Conservation (phyloP, 2,113 vertebrate species). For the Trichechus manatus region DNA sequence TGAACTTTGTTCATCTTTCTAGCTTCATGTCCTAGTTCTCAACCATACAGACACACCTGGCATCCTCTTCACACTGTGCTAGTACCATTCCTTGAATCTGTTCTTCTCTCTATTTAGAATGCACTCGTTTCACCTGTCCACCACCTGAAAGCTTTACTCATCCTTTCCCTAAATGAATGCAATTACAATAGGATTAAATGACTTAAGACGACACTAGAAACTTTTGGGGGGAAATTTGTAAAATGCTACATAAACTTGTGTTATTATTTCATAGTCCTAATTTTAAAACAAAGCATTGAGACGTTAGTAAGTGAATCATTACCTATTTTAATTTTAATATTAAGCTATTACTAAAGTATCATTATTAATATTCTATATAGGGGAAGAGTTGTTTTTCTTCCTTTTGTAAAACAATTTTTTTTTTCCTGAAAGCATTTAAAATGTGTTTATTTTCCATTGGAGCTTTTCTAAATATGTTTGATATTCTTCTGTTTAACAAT, state of each 20-base stretch:
- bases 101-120: neutral
- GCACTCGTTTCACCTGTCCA: neutral
- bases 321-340: conserved; percentile 20
- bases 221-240: neutral
- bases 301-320: neutral
- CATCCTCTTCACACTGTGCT: neutral
- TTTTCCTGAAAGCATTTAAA: neutral
- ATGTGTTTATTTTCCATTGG: conserved; percentile 1
- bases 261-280: neutral
- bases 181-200: neutral
- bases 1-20: neutral
- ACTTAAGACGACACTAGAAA: conserved; percentile 16
- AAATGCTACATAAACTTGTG: neutral
- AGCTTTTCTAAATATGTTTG: neutral
- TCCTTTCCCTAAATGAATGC: neutral
- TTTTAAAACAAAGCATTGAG: conserved; percentile 48
- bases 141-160: neutral
- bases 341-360: neutral
- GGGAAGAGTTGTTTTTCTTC: neutral
- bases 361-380: neutral
- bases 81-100: neutral
- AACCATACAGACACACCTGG: neutral
- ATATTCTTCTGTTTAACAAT: neutral
- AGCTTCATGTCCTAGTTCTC: neutral
- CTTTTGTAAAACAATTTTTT: neutral